These are phyloP conservation scores for Mormyrops attenuatus DNA, from an alignment of 2,797 vertebrate genomes.

Conservation along the genomic window DNA sequence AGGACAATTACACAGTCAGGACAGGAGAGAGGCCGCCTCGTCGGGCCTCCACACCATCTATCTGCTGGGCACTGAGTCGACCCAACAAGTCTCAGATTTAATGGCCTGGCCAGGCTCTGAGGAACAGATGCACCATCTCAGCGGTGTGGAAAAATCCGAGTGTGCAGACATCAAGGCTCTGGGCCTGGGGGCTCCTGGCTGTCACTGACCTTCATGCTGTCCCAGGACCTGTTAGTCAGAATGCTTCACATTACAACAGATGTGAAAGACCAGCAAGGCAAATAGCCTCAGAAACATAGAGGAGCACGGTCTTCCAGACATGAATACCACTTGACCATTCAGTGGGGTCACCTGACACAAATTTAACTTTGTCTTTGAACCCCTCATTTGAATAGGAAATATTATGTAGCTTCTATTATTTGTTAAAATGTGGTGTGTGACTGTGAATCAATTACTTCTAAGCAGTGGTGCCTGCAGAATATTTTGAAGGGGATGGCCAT, in stretches of 20 bases:
- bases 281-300: neutral
- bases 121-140: slow-evolving; percentile 16
- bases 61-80: neutral
- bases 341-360: neutral
- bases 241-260: neutral
- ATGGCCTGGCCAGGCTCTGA: neutral
- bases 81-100: neutral
- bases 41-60: neutral
- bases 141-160: neutral
- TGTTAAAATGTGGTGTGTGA: neutral
- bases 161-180: neutral
- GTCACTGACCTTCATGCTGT: neutral
- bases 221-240: slow-evolving; percentile 3
- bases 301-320: neutral
- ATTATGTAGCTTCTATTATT: neutral
- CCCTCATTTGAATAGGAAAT: neutral
- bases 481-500: neutral
- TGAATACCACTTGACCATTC: neutral
- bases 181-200: neutral
- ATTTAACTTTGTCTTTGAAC: neutral
- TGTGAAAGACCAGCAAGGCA: slow-evolving; percentile 6
- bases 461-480: neutral
- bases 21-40: neutral
- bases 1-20: neutral
- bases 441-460: neutral